These are phyloP conservation scores for Himalopsyche japonica DNA, from an alignment of 2,888 invertebrate species.

Conservation along the genomic window DNA sequence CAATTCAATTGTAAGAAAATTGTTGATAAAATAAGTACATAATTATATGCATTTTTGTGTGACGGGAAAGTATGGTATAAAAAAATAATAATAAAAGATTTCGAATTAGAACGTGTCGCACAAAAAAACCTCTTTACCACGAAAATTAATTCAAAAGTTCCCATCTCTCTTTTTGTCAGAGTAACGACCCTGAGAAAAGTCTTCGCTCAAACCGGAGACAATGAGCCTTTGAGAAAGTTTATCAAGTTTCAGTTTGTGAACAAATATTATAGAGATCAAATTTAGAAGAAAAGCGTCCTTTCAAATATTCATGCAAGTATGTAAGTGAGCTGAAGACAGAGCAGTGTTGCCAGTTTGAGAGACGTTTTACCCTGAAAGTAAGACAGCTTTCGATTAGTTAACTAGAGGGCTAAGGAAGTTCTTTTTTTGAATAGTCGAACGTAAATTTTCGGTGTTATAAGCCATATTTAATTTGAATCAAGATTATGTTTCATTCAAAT, in stretches of 20 bases:
- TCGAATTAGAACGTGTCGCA: neutral
- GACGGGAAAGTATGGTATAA: neutral
- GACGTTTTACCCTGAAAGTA: neutral
- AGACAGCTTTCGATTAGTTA: neutral
- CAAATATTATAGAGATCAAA: slow-evolving; percentile 37
- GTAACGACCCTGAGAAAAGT: neutral
- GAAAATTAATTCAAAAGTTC: neutral
- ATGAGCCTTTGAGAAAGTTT: slow-evolving; percentile 37
- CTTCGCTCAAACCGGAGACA: slow-evolving; percentile 20
- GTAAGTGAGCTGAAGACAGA: neutral
- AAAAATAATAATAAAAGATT: neutral
- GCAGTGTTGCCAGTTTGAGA: neutral
- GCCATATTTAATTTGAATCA: neutral
- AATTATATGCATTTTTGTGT: neutral
- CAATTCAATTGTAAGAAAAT: no score
- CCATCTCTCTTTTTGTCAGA: neutral
- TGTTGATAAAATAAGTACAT: no score
- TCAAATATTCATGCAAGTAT: neutral
- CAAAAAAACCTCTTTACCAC: neutral
- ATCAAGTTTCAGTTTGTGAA: slow-evolving; percentile 25
- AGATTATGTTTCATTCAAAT: neutral
- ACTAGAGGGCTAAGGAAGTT: neutral
- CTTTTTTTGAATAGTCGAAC: neutral
- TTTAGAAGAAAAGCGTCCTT: neutral
- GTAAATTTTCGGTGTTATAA: neutral